A percentile compares a stretch with the other conserved stretches of the same genome.
phyloP scores from a whole-genome alignment of 2,888 invertebrate species.

The Volucella inflata region DNA sequence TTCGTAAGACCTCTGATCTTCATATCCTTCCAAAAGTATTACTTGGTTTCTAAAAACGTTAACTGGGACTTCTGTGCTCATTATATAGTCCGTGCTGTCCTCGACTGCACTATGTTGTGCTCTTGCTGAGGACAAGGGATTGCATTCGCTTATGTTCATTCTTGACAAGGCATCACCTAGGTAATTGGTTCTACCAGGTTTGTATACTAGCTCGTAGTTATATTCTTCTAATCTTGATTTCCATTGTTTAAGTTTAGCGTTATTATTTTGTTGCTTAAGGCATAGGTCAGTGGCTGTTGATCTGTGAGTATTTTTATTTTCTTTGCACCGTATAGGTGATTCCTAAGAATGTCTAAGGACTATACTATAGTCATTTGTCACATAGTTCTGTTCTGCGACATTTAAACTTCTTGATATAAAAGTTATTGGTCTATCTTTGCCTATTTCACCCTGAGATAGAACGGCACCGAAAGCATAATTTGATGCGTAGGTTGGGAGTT shows the following conservation, averaged over 20 bases:
- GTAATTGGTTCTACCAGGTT: neutral
- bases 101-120: conserved; percentile 7
- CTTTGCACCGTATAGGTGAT: too few relatives aligned
- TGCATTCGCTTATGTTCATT: conserved; percentile 5
- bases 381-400: neutral
- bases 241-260: conserved; percentile 3
- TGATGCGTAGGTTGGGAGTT: too few relatives aligned
- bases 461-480: too few relatives aligned
- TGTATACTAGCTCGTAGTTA: neutral
- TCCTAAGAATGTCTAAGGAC: neutral
- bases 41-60: conserved; percentile 34
- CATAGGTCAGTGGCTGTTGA: too few relatives aligned
- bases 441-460: too few relatives aligned
- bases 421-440: too few relatives aligned
- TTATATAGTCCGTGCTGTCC: neutral
- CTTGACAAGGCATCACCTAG: neutral
- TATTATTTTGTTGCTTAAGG: too few relatives aligned
- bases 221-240: conserved; percentile 10
- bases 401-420: neutral
- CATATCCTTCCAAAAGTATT: conserved; percentile 5
- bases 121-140: neutral
- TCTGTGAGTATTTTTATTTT: too few relatives aligned
- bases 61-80: conserved; percentile 15
- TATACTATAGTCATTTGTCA: conserved; percentile 10
- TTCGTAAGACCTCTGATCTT: conserved; percentile 24